A percentile compares a stretch with the other conserved stretches of the same genome.
phyloP scores from a whole-genome alignment of 1,140 invertebrate genomes.

The Drosophila novamexicana region DNA sequence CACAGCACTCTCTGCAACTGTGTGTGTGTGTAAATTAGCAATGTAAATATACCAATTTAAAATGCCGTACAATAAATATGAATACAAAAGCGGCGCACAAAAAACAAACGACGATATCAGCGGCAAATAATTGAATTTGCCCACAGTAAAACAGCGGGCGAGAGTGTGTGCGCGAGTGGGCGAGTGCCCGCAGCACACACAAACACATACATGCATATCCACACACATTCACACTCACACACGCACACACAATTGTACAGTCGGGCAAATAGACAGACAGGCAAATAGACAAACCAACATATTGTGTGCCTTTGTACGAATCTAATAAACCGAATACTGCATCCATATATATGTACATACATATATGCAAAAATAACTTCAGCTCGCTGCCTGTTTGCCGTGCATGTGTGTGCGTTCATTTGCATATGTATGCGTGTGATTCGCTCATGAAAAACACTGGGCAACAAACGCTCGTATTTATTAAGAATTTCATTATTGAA shows the following conservation, averaged over 20 bases:
- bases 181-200: constrained; percentile 46
- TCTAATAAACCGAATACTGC: constrained; percentile 79
- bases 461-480: not conserved
- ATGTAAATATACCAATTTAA: constrained; percentile 83
- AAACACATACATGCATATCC: constrained; percentile 14
- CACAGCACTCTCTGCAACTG: not conserved
- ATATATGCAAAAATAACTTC: constrained; percentile 77
- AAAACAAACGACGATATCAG: constrained; percentile 81
- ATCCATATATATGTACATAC: constrained; percentile 36
- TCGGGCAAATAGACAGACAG: constrained; percentile 25
- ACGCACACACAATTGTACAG: constrained; percentile 27
- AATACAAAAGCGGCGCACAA: constrained; percentile 70
- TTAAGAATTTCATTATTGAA: no score
- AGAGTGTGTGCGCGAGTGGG: not conserved
- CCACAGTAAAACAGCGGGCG: constrained; percentile 49
- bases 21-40: constrained; percentile 65
- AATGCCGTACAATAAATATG: constrained; percentile 81
- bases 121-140: constrained; percentile 80
- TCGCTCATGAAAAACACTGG: constrained; percentile 25
- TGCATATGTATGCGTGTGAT: constrained; percentile 44
- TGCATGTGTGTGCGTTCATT: constrained; percentile 21
- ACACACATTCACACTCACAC: constrained; percentile 1
- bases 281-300: constrained; percentile 50
- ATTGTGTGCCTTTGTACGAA: constrained; percentile 77
- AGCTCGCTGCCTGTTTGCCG: constrained; percentile 30